phyloP scores from a whole-genome alignment of 2,797 vertebrate genomes.

The Pagetopsis macropterus region DNA sequence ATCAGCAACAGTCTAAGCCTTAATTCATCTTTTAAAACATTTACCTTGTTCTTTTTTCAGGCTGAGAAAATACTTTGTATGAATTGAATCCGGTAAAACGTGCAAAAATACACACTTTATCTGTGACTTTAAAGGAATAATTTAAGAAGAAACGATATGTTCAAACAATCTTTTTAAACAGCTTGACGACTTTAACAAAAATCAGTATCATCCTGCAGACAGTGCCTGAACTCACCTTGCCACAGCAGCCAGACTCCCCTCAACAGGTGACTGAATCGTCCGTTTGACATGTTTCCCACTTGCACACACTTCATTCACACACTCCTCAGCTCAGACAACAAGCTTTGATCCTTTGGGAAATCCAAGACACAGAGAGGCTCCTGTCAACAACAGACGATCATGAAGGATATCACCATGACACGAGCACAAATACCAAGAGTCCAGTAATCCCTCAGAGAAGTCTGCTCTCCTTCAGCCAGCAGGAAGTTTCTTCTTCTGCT shows the following conservation, averaged over 20 bases:
- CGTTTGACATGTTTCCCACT: slow-evolving; percentile 75
- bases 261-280: slow-evolving; percentile 77
- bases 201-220: slow-evolving; percentile 9
- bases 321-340: slow-evolving; percentile 46
- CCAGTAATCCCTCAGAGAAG: slow-evolving; percentile 65
- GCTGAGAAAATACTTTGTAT: neutral
- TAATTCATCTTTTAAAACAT: neutral
- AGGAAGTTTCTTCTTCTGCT: slow-evolving; percentile 13
- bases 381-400: slow-evolving; percentile 65
- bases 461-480: slow-evolving; percentile 36
- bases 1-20: neutral
- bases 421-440: slow-evolving; percentile 41
- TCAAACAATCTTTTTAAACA: slow-evolving; percentile 10
- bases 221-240: slow-evolving; percentile 79
- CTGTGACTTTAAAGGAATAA: neutral
- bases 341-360: slow-evolving; percentile 62
- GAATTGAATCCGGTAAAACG: neutral
- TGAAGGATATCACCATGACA: slow-evolving; percentile 64
- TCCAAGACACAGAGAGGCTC: slow-evolving; percentile 56
- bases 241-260: slow-evolving; percentile 76
- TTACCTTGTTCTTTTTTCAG: neutral
- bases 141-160: neutral
- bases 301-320: slow-evolving; percentile 58
- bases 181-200: neutral
- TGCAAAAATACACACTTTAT: neutral